Base-by-base conservation (phyloP, 1,140 invertebrate genomes). In the Proales similis region DNA sequence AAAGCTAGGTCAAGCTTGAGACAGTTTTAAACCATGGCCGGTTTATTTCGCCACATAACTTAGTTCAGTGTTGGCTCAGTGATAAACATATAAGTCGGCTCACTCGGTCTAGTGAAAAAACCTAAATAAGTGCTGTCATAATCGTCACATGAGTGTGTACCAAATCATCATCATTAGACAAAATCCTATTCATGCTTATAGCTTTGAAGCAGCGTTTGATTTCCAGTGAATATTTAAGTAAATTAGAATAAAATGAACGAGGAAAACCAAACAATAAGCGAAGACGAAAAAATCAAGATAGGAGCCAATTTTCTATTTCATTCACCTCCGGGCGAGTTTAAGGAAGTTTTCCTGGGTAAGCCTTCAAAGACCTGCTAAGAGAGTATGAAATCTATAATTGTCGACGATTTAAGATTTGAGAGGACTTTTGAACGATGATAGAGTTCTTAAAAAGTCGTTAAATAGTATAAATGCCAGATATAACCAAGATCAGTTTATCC, bases 401-500 rank as follows among this genome's bases (percentile, higher is more conserved):
- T 65, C 63, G 69, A 69, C 68, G 63, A 63, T 76, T 78, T 66
- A 72, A 83, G 93, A 98, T 82, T 92, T 97, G 49, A 82, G 94
- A 70, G 86, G 89, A 65, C 79, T 99, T 43, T 77, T 98, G 45
- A 90, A 93, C 77, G 92, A 98, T 80, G 94, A 98, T 77, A 85
- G 82, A 65, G 80, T 99, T 36, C 79, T 98, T 29, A 93, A 93
- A 78, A 90, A 97, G 78, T 88, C 89, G 66, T 88, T 87, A 30
- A 78, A 80, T 80, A 87, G 86, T 66, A 90, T 91, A 64, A 95
- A 97, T 81, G 86, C 90, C 66, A 86, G 91, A 70, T 97, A 98
- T 81, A 95, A 97, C 80, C 96, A 93, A 81, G 91, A 97, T 77
- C 94, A 98, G 81, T 85, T 97, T 76, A 95, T 91, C 72, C 90